Evolutionary conservation across 1,140 invertebrate species (phyloP).

Genomic region (Mactra quadrangularis): DNA sequence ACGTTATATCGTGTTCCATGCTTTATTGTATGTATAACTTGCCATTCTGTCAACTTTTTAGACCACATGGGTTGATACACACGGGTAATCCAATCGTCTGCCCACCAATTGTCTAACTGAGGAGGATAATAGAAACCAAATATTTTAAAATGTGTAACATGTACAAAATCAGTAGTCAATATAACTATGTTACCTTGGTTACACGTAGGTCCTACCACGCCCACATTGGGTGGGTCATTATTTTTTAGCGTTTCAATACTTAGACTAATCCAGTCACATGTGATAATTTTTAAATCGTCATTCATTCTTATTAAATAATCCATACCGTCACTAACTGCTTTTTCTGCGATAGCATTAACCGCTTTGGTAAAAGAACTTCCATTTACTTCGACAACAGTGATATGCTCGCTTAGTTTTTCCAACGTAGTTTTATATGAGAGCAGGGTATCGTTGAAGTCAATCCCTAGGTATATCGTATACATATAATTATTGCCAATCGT

Average conservation of each 20-base stretch:
- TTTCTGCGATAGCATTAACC: neutral
- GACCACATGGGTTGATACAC: neutral
- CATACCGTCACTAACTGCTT: neutral
- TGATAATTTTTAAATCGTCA: neutral
- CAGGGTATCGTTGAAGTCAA: neutral
- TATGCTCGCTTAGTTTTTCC: neutral
- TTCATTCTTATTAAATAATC: neutral
- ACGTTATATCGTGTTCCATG: neutral
- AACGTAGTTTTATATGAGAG: neutral
- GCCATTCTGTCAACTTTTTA: neutral
- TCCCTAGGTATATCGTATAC: neutral
- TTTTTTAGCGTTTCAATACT: neutral
- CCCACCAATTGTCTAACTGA: conserved; percentile 1
- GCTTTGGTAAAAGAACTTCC: neutral
- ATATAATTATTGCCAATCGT: neutral
- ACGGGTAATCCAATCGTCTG: neutral
- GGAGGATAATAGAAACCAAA: no score
- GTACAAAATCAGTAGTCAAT: neutral
- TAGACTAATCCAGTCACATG: neutral
- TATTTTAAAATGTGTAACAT: neutral
- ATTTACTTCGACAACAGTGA: neutral
- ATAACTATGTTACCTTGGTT: neutral
- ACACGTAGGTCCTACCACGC: neutral
- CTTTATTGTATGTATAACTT: neutral
- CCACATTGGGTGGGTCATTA: neutral